Percentiles rank a stretch among this genome's conserved stretches.
phyloP scores from a whole-genome alignment of 2,797 vertebrate species.

The Brachymystax lenok region DNA sequence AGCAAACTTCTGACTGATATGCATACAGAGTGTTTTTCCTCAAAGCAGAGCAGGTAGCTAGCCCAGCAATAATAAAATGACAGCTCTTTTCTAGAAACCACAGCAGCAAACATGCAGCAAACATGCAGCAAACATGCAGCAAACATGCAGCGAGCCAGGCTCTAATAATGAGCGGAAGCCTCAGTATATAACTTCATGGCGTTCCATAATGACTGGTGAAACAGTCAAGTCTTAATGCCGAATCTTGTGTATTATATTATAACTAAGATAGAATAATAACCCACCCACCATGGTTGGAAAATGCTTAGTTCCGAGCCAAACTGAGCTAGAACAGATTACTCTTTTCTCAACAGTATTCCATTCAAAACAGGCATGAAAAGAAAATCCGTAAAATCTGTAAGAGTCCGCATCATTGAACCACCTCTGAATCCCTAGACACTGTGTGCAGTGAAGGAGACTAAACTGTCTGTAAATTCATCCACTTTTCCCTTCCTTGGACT shows the following conservation, averaged over 20 bases:
- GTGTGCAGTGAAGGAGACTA: neutral
- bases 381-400: neutral
- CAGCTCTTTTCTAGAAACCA: neutral
- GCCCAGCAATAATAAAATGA: conserved; percentile 3
- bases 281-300: neutral
- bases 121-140: neutral
- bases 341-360: neutral
- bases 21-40: neutral
- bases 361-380: neutral
- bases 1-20: neutral
- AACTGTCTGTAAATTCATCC: neutral
- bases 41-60: neutral
- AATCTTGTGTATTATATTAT: conserved; percentile 20
- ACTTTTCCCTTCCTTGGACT: neutral
- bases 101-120: too few species aligned
- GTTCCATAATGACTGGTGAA: neutral
- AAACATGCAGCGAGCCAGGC: neutral
- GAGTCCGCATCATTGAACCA: neutral
- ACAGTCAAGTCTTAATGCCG: conserved; percentile 3
- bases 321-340: neutral
- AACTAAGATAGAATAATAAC: neutral
- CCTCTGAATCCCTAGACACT: neutral
- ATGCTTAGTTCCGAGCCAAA: neutral
- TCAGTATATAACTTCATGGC: conserved; percentile 12
- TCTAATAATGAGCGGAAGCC: conserved; percentile 4